Evolutionary conservation across 2,888 invertebrate species (phyloP).

Genomic region (Mimumesa dahlbomi): DNA sequence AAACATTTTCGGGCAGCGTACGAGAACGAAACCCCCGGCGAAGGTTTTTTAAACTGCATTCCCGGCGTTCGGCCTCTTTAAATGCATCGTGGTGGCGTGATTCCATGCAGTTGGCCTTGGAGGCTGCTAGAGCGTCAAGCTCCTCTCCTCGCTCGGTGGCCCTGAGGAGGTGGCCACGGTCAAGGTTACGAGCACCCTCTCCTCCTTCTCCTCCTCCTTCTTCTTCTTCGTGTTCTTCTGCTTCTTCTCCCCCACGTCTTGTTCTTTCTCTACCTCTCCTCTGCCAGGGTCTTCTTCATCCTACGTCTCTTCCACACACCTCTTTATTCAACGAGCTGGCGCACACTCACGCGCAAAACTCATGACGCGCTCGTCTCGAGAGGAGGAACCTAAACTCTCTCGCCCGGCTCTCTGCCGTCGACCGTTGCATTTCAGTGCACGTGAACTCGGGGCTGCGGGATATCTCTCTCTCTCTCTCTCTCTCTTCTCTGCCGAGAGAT

Average conservation of each 20-base stretch:
- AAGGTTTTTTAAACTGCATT: constrained; percentile 54
- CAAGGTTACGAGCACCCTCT: constrained; percentile 73
- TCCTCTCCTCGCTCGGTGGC: constrained; percentile 69
- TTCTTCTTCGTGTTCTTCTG: constrained; percentile 7
- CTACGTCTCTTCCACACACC: not conserved
- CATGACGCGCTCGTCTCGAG: not conserved
- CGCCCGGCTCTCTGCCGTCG: no score
- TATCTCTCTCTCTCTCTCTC: constrained; percentile 24
- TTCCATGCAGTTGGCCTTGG: constrained; percentile 78
- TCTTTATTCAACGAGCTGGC: constrained; percentile 22
- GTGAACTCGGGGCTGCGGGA: constrained; percentile 22
- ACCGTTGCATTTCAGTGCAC: constrained; percentile 42
- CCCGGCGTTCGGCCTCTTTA: constrained; percentile 59
- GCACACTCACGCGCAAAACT: constrained; percentile 11
- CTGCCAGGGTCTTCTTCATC: constrained; percentile 1
- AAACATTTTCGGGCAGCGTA: constrained; percentile 14
- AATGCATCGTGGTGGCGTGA: constrained; percentile 66
- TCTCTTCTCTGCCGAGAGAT: no score
- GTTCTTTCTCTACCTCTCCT: constrained; percentile 24
- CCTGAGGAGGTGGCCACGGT: constrained; percentile 78
- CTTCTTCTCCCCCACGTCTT: constrained; percentile 8
- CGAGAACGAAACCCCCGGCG: constrained; percentile 1
- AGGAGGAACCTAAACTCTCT: constrained; percentile 23
- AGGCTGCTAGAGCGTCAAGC: constrained; percentile 69
- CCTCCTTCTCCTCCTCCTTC: constrained; percentile 34